phyloP scores from a whole-genome alignment of 2,797 vertebrate species.

The Kryptolebias ocellatus region DNA sequence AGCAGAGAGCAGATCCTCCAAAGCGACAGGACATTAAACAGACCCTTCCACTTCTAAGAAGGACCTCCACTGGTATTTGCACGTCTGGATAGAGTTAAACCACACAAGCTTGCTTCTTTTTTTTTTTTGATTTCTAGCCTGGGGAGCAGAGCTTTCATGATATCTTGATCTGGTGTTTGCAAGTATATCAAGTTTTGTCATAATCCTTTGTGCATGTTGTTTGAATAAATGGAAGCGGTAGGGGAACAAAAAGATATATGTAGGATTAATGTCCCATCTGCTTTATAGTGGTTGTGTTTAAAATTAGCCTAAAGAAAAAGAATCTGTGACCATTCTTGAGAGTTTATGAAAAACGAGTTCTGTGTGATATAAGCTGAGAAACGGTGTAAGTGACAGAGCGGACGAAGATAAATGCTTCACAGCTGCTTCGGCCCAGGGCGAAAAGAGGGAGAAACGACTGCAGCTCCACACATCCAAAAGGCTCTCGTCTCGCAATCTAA shows the following conservation, averaged over 20 bases:
- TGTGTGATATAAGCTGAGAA: constrained; percentile 59
- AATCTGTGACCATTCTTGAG: constrained; percentile 47
- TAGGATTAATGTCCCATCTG: constrained; percentile 55
- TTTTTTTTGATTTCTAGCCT: constrained; percentile 66
- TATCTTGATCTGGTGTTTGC: constrained; percentile 76
- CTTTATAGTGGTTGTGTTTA: constrained; percentile 50
- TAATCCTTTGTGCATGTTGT: constrained; percentile 70
- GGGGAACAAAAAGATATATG: constrained; percentile 57
- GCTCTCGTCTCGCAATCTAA: constrained; percentile 8
- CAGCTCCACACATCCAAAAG: constrained; percentile 29
- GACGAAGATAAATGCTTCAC: constrained; percentile 69
- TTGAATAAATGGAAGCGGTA: constrained; percentile 64
- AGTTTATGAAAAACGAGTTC: constrained; percentile 59
- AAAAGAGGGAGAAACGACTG: constrained; percentile 48
- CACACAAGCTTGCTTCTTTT: constrained; percentile 61
- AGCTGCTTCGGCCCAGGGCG: constrained; percentile 65
- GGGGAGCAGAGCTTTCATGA: constrained; percentile 65
- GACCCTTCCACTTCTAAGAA: constrained; percentile 59
- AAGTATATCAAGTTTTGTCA: constrained; percentile 71
- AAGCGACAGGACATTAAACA: constrained; percentile 62
- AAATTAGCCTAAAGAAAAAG: constrained; percentile 44
- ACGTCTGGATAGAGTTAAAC: constrained; percentile 77
- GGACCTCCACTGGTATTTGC: constrained; percentile 72
- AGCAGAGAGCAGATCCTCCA: constrained; percentile 69
- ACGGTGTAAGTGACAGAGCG: constrained; percentile 63